These are phyloP conservation scores for Acipenser ruthenus DNA, from an alignment of 2,797 vertebrate genomes.

Conservation along the genomic window DNA sequence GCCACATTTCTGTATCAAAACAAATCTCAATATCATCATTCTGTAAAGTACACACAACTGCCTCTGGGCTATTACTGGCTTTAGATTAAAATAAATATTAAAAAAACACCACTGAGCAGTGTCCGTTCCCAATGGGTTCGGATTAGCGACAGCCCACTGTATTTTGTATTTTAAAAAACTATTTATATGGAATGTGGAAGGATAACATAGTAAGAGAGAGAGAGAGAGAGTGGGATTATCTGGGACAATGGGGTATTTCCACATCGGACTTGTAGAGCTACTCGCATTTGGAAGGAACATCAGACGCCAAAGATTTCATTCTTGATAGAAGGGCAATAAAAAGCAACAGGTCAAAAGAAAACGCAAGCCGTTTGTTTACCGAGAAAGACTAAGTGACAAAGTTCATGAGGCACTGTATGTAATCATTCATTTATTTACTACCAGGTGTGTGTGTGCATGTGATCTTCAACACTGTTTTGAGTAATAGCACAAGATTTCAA, in stretches of 20 bases:
- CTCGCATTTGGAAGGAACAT: background rate
- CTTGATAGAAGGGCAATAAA: background rate
- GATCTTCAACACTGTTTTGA: too few species aligned
- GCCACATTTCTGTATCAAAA: too few species aligned
- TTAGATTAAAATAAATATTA: too few species aligned
- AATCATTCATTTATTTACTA: background rate
- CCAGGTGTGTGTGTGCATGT: background rate
- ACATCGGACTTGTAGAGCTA: background rate
- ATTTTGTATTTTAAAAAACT: too few species aligned
- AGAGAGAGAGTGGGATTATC: background rate
- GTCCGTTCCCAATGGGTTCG: too few species aligned
- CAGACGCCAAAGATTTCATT: background rate
- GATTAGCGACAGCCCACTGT: too few species aligned
- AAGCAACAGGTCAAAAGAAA: background rate
- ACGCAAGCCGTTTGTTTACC: background rate
- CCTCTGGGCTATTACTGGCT: too few species aligned
- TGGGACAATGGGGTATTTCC: background rate
- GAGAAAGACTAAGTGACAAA: background rate
- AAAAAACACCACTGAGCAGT: too few species aligned
- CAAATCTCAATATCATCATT: too few species aligned
- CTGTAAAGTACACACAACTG: too few species aligned
- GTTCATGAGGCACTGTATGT: conserved; percentile 7
- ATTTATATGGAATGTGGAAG: background rate
- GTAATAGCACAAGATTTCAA: too few species aligned
- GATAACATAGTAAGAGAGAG: background rate